phyloP scores from a whole-genome alignment of 2,888 invertebrate species.

The Drosophila mimica region DNA sequence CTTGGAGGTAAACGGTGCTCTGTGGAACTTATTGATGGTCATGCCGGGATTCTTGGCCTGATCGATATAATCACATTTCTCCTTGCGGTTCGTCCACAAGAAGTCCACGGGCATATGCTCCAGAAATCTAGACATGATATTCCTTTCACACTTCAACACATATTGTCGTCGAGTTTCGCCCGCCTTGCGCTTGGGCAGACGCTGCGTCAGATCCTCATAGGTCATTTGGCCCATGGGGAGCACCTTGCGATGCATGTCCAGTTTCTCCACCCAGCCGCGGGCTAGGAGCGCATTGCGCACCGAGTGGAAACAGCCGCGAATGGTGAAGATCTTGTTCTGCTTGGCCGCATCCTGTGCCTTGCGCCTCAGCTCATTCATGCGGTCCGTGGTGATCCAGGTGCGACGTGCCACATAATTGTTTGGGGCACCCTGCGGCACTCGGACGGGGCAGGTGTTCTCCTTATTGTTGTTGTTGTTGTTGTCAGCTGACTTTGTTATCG shows the following conservation, averaged over 20 bases:
- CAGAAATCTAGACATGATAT: conserved; percentile 91
- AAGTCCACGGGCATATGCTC: conserved; percentile 93
- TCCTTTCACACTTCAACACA: conserved; percentile 88
- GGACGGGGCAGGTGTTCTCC: conserved; percentile 45
- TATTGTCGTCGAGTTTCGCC: conserved; percentile 86
- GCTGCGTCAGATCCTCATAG: conserved; percentile 83
- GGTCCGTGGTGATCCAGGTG: conserved; percentile 88
- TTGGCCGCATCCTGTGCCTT: conserved; percentile 88
- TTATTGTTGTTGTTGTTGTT: conserved; percentile 37
- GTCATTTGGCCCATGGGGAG: conserved; percentile 79
- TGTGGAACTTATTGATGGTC: conserved; percentile 92
- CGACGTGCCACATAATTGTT: conserved; percentile 80
- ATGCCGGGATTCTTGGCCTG: conserved; percentile 87
- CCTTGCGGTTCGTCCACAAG: conserved; percentile 95
- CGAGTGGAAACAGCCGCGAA: conserved; percentile 90
- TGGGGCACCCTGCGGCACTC: conserved; percentile 61
- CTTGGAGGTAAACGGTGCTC: conserved; percentile 96
- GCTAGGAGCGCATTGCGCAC: conserved; percentile 89
- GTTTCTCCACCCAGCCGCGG: conserved; percentile 88
- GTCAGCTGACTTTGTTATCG: conserved; percentile 3
- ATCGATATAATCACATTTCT: conserved; percentile 87
- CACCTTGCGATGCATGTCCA: conserved; percentile 83
- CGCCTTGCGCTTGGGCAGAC: conserved; percentile 83
- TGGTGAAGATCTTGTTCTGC: conserved; percentile 89
- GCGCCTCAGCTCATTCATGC: conserved; percentile 88